phyloP scores from a whole-genome alignment of 2,113 vertebrate genomes.

The Tetrao urogallus region DNA sequence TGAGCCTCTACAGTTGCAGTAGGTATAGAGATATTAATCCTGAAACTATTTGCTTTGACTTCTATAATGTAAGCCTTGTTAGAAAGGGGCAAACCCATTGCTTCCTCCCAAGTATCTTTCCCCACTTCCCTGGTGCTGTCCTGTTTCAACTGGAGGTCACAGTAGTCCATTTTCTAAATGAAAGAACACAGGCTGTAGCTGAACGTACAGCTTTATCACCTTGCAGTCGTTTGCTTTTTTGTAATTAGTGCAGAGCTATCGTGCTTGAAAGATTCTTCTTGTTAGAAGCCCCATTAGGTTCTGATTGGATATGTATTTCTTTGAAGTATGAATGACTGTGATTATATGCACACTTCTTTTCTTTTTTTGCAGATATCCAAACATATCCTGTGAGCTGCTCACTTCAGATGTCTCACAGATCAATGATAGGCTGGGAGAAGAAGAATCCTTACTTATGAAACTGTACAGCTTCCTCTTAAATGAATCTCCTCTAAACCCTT shows the following conservation, averaged over 20 bases:
- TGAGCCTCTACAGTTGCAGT: neutral
- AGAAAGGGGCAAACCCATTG: neutral
- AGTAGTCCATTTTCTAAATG: neutral
- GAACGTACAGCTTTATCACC: neutral
- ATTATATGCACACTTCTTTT: neutral
- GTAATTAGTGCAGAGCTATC: neutral
- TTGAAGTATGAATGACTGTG: neutral
- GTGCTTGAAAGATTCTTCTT: neutral
- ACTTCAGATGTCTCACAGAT: constrained; percentile 97
- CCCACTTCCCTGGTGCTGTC: neutral
- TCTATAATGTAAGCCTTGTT: neutral
- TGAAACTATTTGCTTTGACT: neutral
- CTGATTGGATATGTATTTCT: neutral
- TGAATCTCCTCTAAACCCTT: constrained; percentile 92
- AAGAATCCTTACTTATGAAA: constrained; percentile 92
- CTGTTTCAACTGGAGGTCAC: fast-evolving
- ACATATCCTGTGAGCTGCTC: constrained; percentile 98
- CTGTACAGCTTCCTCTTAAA: constrained; percentile 95
- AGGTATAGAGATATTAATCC: neutral
- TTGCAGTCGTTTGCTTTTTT: neutral
- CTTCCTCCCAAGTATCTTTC: neutral
- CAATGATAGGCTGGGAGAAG: constrained; percentile 95
- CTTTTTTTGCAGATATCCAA: constrained; percentile 87
- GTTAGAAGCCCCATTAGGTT: neutral
- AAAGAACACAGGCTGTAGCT: neutral